A percentile compares a stretch with the other conserved stretches of the same genome.
Evolutionary conservation across 2,888 invertebrate species (phyloP).

Genomic region (Chironomus riparius): DNA sequence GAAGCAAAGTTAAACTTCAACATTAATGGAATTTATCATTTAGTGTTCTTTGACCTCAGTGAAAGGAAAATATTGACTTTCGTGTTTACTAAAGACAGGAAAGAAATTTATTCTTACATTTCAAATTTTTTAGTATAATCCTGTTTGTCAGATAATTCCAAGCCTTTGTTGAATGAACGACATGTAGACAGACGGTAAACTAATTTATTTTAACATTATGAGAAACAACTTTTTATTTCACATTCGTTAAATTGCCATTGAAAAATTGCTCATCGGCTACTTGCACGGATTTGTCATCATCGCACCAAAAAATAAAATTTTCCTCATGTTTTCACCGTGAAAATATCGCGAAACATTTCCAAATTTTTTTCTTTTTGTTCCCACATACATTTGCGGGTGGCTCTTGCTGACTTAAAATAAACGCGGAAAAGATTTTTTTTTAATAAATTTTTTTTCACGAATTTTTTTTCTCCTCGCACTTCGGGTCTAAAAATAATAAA

Average conservation of each 20-base stretch:
- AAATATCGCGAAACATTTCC: not conserved
- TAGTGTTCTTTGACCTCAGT: no score
- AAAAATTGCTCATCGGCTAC: not conserved
- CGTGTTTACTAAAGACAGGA: not conserved
- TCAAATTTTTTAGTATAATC: not conserved
- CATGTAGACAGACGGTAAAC: not conserved
- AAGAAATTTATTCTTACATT: not conserved
- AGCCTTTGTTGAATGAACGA: not conserved
- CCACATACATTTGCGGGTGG: not conserved
- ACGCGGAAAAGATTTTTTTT: conserved; percentile 7
- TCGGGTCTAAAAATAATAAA: not conserved
- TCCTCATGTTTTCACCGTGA: not conserved
- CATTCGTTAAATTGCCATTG: no score
- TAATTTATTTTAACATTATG: not conserved
- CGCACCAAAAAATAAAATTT: not conserved
- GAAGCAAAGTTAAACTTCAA: no score
- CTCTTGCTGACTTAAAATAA: conserved; percentile 5
- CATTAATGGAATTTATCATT: no score
- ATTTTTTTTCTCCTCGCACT: not conserved
- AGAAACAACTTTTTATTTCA: not conserved
- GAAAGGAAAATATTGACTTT: no score
- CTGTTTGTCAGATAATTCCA: not conserved
- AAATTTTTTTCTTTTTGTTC: no score
- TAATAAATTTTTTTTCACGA: not conserved
- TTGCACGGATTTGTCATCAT: not conserved